Evolutionary conservation across 2,888 invertebrate species (phyloP), one percentile per base, ranked within the genome.

Genomic region (Trichopoda pennipes): DNA sequence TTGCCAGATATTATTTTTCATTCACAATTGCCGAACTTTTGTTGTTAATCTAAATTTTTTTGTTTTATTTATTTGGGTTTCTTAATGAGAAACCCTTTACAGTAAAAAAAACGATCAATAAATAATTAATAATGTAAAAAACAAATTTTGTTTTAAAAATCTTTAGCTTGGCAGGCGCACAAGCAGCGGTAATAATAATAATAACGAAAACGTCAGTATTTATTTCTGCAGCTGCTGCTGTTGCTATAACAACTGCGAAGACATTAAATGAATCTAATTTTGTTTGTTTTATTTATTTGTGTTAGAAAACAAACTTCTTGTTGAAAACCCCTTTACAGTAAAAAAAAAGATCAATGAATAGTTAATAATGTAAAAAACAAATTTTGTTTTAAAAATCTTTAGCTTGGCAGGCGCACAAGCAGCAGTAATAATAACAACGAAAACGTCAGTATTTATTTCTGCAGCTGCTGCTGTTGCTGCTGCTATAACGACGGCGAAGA

Each of bases 331-430:
- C n/a, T n/a, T n/a, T n/a, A n/a, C n/a, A n/a, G n/a, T n/a, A n/a
- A n/a, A n/a, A 21, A 4, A 32, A 56, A 74, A 72, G 51, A 76
- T 81, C 66, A 72, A 81, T 73, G 81, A 73, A 81, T 72, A 76
- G 35, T 28, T 28, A 53, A 68, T 38, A 38, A 38, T 3, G 12
- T 72, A 56, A 53, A 76, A 56, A 38, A 69, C 63, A 53, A 23
- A 51, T 58, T 74, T 75, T 19, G 17, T 55, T 70, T 61, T 63
- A 74, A 80, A 80, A 64, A 51, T 12, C 19, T 49, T 12, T 42
- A 51, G 63, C 21, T 53, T 72, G 35, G 10, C 44, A 66, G 64
- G 42, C 63, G 51, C 56, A 64, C 32, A 70, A 64, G 44, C 16
- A 58, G n/a, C n/a, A n/a, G n/a, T n/a, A n/a, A n/a, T n/a, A n/a